These are phyloP conservation scores for Hirtodrosophila duncani DNA, from an alignment of 2,888 invertebrate species.

Conservation along the genomic window DNA sequence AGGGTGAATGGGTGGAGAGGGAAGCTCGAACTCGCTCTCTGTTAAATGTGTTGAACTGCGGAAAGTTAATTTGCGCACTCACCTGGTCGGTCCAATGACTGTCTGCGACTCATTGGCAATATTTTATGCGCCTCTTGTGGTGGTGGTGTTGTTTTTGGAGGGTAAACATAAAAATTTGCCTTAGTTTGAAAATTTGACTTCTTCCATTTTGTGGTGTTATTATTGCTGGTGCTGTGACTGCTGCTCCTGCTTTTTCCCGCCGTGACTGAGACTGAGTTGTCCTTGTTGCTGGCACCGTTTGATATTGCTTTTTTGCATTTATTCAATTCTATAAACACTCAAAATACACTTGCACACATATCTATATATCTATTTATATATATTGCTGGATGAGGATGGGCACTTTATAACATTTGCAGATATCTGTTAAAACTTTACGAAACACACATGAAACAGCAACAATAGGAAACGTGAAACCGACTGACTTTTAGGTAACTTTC, in stretches of 20 bases:
- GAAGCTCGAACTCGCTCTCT: conserved; percentile 31
- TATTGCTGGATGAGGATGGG: conserved; percentile 33
- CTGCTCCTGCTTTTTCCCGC: conserved; percentile 53
- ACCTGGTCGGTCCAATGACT: conserved; percentile 75
- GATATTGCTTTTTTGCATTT: conserved; percentile 38
- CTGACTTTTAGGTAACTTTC: conserved; percentile 27
- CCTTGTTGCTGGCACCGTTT: conserved; percentile 20
- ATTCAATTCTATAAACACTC: conserved; percentile 64
- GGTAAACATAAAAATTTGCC: conserved; percentile 54
- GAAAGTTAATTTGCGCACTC: conserved; percentile 38
- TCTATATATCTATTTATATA: conserved; percentile 28
- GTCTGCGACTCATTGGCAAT: conserved; percentile 74
- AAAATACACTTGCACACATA: conserved; percentile 29
- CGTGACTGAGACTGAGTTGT: too few species aligned
- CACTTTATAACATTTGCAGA: conserved; percentile 36
- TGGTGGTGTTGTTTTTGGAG: conserved; percentile 27
- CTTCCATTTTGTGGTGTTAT: conserved; percentile 41
- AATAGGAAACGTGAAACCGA: too few species aligned
- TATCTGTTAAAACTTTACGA: too few species aligned
- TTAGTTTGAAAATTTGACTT: conserved; percentile 52
- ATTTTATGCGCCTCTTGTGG: conserved; percentile 57
- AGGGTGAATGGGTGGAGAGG: too few species aligned
- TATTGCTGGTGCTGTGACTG: conserved; percentile 30
- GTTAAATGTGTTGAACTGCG: conserved; percentile 16
- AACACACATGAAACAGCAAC: too few species aligned